phyloP scores from a whole-genome alignment of 2,888 invertebrate genomes.

The Xylota segnis region DNA sequence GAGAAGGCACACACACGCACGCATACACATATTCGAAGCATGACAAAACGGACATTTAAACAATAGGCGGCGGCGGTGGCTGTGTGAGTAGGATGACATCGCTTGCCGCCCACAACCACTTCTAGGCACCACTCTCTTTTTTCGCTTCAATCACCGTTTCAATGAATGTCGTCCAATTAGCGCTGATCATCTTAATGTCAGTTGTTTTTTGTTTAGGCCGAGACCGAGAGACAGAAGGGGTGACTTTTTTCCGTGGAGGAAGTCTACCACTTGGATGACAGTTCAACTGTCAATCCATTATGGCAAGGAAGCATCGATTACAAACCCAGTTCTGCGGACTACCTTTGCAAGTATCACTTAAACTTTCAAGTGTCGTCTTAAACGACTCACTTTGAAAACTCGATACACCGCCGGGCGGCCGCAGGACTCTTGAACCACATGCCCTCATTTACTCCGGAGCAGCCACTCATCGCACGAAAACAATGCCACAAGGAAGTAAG shows the following conservation, averaged over 20 bases:
- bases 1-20: not conserved
- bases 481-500: constrained; percentile 56
- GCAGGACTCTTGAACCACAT: constrained; percentile 1
- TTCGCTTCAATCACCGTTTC: constrained; percentile 51
- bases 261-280: not conserved
- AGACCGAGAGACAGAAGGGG: not conserved
- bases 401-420: constrained; percentile 55
- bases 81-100: not conserved
- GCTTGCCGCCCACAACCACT: not conserved
- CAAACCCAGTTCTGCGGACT: not conserved
- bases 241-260: not conserved
- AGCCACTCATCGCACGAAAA: constrained; percentile 1
- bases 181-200: constrained; percentile 77
- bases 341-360: constrained; percentile 47
- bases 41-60: constrained; percentile 49
- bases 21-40: constrained; percentile 1
- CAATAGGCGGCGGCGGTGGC: constrained; percentile 43
- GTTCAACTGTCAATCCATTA: too few relatives aligned
- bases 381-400: constrained; percentile 63
- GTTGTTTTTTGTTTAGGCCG: constrained; percentile 48
- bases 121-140: not conserved
- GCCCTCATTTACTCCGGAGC: constrained; percentile 6
- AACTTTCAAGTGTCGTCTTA: constrained; percentile 34
- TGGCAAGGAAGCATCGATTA: too few relatives aligned
- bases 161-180: constrained; percentile 76